These are phyloP conservation scores for Ooceraea biroi DNA, from an alignment of 1,140 invertebrate species.

Conservation along the genomic window DNA sequence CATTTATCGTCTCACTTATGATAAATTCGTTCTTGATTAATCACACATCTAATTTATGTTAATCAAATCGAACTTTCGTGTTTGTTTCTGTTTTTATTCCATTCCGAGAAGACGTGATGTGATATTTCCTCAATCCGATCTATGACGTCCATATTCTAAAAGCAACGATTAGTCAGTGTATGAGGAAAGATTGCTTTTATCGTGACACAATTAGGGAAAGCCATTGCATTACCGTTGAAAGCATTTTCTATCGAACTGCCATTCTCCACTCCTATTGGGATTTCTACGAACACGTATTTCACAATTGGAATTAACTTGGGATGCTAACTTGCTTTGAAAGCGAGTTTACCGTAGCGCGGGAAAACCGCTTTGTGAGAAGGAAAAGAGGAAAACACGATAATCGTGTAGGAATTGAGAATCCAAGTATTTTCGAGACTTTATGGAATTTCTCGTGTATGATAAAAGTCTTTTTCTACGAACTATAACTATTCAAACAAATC, in stretches of 20 bases:
- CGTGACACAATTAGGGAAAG: conserved; percentile 25
- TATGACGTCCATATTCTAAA: conserved; percentile 28
- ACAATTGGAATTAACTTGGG: conserved; percentile 2
- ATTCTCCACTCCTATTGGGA: background rate
- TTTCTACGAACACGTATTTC: background rate
- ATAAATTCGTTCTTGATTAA: background rate
- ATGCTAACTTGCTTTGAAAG: background rate
- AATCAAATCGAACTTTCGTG: conserved; percentile 9
- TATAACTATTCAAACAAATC: conserved; percentile 13
- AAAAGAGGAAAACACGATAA: background rate
- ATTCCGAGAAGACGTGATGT: too few species aligned
- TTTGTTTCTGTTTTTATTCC: too few species aligned
- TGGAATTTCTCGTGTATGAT: background rate
- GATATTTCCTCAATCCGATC: conserved; percentile 28
- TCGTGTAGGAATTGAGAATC: background rate
- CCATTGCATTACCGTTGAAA: background rate
- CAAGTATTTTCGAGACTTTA: conserved; percentile 9
- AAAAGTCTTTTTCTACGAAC: background rate
- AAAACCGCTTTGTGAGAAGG: background rate
- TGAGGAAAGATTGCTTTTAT: conserved; percentile 29
- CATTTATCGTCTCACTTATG: background rate
- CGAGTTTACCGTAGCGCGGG: background rate
- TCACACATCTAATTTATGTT: background rate
- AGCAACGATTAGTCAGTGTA: conserved; percentile 2
- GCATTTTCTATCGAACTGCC: background rate